Evolutionary conservation across 2,113 vertebrate species (phyloP), one percentile per base, ranked within the genome.

Genomic region (Prunella fulvescens): DNA sequence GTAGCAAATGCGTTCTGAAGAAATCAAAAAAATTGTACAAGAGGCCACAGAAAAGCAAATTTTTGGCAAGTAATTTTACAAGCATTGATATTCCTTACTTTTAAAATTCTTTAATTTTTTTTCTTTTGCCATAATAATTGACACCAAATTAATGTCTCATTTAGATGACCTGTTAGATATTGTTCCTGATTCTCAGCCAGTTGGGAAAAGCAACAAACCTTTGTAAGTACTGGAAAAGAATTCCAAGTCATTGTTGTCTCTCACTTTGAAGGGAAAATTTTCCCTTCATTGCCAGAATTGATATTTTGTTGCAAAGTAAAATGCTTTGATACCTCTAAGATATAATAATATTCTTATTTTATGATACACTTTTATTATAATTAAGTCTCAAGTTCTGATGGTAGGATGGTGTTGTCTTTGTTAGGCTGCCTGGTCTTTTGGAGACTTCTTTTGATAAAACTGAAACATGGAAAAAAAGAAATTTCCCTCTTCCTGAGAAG

Each of bases 151-250:
- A 69, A 81, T 97, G 16, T 97, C 95, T 97, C 28, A 61, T 96
- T 96, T 97, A 99, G 99, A 97, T 87, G 92, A 96, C 64, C 92
- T 81, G 22, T 94, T 95, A 45, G 96, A 97, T 86, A 65, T 97
- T 94, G 95, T 98, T 85, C 98, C 98, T 67, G 98, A 98, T 94
- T 98, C 98, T 42, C 98, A 98, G 95, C 97, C 97, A 82, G 72
- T 14, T 57, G 66, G 14, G 28, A 97, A 60, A 95, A 90, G 54
- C 88, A 93, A 44, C 56, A 96, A 92, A 81, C 66, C 88, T 92
- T 54, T 65, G 99, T 99, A 98, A 99, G 99, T 97, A 95, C 29
- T 89, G 50, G 62, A 40, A 92, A 91, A 78, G 39, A 45, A 42
- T 18, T 45, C 45, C 23, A 92, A 25, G 37, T 81, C 62, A 40